A percentile compares a stretch with the other conserved stretches of the same genome.
Conservation (phyloP, 2,888 invertebrate species). For the Cheilosia pagana region DNA sequence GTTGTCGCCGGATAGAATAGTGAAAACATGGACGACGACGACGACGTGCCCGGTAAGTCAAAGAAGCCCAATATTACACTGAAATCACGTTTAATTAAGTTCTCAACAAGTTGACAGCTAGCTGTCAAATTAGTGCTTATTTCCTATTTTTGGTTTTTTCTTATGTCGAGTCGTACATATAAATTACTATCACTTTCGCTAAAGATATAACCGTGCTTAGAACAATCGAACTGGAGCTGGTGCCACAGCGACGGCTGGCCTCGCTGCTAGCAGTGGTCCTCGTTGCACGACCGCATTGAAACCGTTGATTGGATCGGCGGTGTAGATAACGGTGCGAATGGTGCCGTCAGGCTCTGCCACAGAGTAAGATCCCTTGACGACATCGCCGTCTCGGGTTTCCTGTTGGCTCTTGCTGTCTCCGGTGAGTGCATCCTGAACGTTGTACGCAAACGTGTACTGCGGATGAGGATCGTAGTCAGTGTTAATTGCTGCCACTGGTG, state of each 20-base stretch:
- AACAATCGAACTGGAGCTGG: conserved; percentile 57
- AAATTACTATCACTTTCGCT: conserved; percentile 57
- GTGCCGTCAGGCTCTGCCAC: conserved; percentile 81
- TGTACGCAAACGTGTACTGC: conserved; percentile 88
- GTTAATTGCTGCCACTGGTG: conserved; percentile 77
- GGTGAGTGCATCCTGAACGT: conserved; percentile 87
- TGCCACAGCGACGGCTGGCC: conserved; percentile 52
- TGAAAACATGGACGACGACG: not conserved
- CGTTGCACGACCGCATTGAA: conserved; percentile 85
- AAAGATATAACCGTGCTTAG: conserved; percentile 13
- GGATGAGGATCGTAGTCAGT: conserved; percentile 82
- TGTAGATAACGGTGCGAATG: conserved; percentile 80
- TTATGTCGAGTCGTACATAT: conserved; percentile 31
- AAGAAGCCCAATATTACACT: not conserved
- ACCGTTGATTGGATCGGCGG: conserved; percentile 81
- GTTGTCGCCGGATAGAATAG: not conserved
- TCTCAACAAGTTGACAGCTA: conserved; percentile 3
- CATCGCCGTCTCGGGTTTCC: conserved; percentile 86
- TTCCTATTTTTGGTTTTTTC: conserved; percentile 45
- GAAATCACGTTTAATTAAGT: conserved; percentile 35
- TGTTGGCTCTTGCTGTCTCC: conserved; percentile 86
- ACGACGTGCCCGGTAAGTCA: not conserved
- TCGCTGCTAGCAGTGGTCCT: conserved; percentile 82
- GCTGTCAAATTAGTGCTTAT: conserved; percentile 19
- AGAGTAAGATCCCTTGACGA: conserved; percentile 84